Percentiles rank a stretch among this genome's conserved stretches.
phyloP scores from a whole-genome alignment of 2,113 vertebrate species.

The Dicrurus megarhynchus region DNA sequence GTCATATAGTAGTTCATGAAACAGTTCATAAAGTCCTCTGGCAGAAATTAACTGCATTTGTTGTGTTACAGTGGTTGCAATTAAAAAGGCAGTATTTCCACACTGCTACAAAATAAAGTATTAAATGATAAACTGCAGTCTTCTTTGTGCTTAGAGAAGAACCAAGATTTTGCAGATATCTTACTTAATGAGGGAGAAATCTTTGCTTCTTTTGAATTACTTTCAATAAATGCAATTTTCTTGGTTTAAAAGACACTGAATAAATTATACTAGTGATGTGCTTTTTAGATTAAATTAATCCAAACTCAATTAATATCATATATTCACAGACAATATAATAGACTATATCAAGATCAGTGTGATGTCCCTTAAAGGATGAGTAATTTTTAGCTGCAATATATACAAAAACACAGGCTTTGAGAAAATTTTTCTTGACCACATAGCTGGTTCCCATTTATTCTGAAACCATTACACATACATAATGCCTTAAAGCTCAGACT shows the following conservation, averaged over 20 bases:
- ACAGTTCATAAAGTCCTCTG: not conserved
- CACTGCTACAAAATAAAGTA: not conserved
- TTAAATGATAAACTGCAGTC: not conserved
- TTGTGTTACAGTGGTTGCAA: not conserved
- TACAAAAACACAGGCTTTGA: not conserved
- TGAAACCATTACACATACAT: not conserved
- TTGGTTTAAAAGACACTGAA: conserved; percentile 13
- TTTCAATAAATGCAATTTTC: conserved; percentile 33
- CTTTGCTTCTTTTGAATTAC: not conserved
- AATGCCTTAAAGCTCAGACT: not conserved
- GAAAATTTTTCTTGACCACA: not conserved
- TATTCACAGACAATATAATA: conserved; percentile 11
- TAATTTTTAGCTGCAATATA: not conserved
- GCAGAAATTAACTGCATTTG: not conserved
- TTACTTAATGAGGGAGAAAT: not conserved
- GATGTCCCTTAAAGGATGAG: not conserved
- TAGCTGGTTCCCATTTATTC: not conserved
- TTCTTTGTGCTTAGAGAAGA: not conserved
- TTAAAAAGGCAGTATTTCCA: not conserved
- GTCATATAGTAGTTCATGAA: not conserved
- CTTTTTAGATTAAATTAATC: not conserved
- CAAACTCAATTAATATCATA: conserved; percentile 5
- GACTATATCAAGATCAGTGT: conserved; percentile 14
- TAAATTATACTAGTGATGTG: conserved; percentile 26
- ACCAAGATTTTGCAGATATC: not conserved